Conservation (phyloP, 2,888 invertebrate genomes). For the Adela reaumurella region DNA sequence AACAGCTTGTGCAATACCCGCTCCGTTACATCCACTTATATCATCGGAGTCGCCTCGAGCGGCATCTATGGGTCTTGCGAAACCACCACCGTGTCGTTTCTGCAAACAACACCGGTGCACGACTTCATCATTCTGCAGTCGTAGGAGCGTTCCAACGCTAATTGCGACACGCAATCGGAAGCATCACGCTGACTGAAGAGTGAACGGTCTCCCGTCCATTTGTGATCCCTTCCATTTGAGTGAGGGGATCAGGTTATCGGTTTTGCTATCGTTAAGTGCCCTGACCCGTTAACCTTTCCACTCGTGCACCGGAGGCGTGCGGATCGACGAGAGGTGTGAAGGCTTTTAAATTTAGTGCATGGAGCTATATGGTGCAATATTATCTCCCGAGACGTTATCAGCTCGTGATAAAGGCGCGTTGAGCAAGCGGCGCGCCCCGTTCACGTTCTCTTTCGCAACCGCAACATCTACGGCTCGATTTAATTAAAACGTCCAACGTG, state of each 20-base stretch:
- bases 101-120: too few relatives aligned
- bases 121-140: too few relatives aligned
- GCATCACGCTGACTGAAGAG: too few relatives aligned
- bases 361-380: background rate
- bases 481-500: background rate
- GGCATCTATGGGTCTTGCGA: too few relatives aligned
- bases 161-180: too few relatives aligned
- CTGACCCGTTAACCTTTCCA: background rate
- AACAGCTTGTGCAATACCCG: too few relatives aligned
- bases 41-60: too few relatives aligned
- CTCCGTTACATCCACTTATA: too few relatives aligned
- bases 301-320: background rate
- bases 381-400: background rate
- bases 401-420: background rate
- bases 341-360: background rate
- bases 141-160: too few relatives aligned
- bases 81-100: too few relatives aligned
- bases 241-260: background rate
- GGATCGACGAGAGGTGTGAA: background rate
- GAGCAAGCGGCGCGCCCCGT: background rate
- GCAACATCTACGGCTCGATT: background rate
- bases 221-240: background rate
- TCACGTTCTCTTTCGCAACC: background rate
- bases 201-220: too few relatives aligned
- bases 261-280: background rate